Base-by-base conservation (phyloP, 2,797 vertebrate species). In the Dendrocincla tyrannina region DNA sequence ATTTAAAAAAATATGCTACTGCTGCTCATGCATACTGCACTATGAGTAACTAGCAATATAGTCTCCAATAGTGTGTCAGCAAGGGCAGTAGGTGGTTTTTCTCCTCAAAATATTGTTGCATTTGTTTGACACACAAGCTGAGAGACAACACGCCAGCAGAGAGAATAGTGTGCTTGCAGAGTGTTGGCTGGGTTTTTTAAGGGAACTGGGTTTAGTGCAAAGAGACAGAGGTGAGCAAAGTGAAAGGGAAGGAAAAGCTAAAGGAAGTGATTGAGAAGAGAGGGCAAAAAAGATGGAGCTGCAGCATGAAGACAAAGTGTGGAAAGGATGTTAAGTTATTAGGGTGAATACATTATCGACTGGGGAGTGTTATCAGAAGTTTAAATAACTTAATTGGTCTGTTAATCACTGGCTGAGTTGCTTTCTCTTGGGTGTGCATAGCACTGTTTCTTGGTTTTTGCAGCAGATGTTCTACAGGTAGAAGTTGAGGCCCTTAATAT, bases 301-400 rank as follows among this genome's bases (percentile, higher is more conserved):
- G 49, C 62, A 42, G 46, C 62, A 35, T 30, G 28, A 91, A 91
- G 32, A 44, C n/a, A 39, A 16, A 44, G 19, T 9, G 6, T 62
- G 39, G 42, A 85, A 84, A 88, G 16, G 13, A 30, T 24, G 44
- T 32, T 93, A 73, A 93, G 35, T 87, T 94, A 55, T 75, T 79
- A 86, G 86, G 85, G 32, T 68, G 81, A 95, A 80, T 66, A 46
- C 20, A 13, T 68, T 85, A 67, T 63, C 83, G 89, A 59, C 30
- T 60, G 52, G 28, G 74, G 66, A 69, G 68, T 46, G 33, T 79
- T 93, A 93, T 23, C n/a, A 76, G 70, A 87, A 91, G 49, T 91
- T 88, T 89, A 91, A 96, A 83, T 84, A 67, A 50, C 58, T 92
- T 96, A 96, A 95, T 93, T 84, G 76, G 32, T 87, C 67, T 90